Percentiles rank a stretch among this genome's conserved stretches.
Evolutionary conservation across 2,113 vertebrate genomes (phyloP).

Genomic region (Amazona guildingii): DNA sequence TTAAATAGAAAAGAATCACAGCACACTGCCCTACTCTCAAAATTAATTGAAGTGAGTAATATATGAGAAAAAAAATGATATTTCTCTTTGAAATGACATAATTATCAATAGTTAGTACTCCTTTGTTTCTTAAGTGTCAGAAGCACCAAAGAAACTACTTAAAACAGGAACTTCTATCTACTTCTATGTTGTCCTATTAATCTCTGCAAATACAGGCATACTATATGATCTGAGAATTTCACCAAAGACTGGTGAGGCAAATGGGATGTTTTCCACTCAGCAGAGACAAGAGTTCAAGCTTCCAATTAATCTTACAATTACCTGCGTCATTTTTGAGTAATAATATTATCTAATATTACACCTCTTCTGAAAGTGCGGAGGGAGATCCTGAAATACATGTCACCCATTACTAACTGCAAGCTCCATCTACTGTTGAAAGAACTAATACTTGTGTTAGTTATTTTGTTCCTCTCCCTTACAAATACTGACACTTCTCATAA

Average conservation of each 20-base stretch:
- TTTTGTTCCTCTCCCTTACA: neutral
- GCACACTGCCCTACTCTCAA: neutral
- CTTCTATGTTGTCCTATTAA: neutral
- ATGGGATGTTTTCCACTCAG: neutral
- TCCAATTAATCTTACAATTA: constrained; percentile 18
- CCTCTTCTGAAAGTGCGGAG: neutral
- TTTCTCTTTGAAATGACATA: neutral
- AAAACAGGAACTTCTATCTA: neutral
- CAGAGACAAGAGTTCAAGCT: neutral
- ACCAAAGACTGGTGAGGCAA: neutral
- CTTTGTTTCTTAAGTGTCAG: neutral
- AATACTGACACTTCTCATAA: neutral
- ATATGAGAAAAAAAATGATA: neutral
- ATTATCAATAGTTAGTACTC: neutral
- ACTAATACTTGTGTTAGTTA: neutral
- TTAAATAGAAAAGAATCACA: neutral
- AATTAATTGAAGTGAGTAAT: neutral
- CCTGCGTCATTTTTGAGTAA: neutral
- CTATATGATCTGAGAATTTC: neutral
- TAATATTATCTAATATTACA: neutral
- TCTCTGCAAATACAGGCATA: neutral
- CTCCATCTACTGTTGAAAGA: neutral
- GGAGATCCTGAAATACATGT: neutral
- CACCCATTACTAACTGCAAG: neutral
- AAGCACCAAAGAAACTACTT: neutral